Evolutionary conservation across 2,113 vertebrate species (phyloP).

Genomic region (Lagopus leucura): DNA sequence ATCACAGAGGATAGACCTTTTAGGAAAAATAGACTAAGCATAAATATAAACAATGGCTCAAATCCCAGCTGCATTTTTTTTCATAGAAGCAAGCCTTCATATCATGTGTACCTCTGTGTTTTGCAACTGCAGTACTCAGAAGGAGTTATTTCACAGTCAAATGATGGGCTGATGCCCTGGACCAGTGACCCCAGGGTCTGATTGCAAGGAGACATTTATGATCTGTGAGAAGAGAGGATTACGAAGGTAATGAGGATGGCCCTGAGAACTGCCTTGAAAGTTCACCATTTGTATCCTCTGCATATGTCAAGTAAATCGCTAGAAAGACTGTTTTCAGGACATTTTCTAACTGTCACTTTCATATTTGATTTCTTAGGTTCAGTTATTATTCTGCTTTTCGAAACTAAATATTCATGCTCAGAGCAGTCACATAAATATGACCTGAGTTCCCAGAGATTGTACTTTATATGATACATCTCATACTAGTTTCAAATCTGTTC

Average conservation of each 20-base stretch:
- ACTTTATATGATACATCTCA: neutral
- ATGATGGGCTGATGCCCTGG: neutral
- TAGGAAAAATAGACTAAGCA: neutral
- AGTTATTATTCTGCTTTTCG: neutral
- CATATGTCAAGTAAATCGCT: neutral
- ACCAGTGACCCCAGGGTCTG: neutral
- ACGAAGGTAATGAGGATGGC: neutral
- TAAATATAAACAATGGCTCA: neutral
- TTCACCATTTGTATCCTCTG: neutral
- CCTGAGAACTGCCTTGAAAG: neutral
- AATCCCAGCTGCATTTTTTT: conserved; percentile 23
- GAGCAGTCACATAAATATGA: neutral
- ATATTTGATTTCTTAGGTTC: neutral
- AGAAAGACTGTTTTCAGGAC: neutral
- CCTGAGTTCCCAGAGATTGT: neutral
- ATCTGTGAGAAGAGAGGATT: neutral
- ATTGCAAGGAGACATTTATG: neutral
- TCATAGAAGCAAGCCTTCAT: neutral
- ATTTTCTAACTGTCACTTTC: neutral
- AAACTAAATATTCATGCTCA: neutral
- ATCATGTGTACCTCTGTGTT: neutral
- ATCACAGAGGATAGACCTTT: neutral
- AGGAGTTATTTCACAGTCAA: neutral
- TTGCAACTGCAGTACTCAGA: neutral
- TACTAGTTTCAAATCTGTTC: neutral